Evolutionary conservation across 2,888 invertebrate species (phyloP).

Genomic region (Temnothorax ravouxi): DNA sequence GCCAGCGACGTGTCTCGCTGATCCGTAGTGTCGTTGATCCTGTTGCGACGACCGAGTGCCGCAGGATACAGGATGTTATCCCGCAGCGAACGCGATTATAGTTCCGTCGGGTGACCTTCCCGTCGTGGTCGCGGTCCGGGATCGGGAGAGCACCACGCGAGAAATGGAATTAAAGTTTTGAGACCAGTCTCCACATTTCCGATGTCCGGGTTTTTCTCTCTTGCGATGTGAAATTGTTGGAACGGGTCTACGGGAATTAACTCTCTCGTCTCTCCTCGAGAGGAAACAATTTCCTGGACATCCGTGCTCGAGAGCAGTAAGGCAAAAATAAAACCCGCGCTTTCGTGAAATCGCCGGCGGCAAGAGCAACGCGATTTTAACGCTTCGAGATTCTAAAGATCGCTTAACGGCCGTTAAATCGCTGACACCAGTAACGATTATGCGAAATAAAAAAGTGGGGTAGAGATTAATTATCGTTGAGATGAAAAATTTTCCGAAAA

Average conservation of each 20-base stretch:
- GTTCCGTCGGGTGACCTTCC: not conserved
- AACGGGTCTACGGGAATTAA: conserved; percentile 19
- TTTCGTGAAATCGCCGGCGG: conserved; percentile 16
- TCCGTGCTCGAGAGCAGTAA: conserved; percentile 34
- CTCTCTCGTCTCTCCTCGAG: conserved; percentile 27
- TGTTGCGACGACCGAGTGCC: not conserved
- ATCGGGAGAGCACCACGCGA: not conserved
- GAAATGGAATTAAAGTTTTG: conserved; percentile 43
- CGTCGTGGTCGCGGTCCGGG: not conserved
- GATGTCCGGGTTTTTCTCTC: not conserved
- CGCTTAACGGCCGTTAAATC: conserved; percentile 26
- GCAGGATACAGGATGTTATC: conserved; percentile 3
- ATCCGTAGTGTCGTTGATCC: conserved; percentile 8
- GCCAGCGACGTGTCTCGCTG: not conserved
- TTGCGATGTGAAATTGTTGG: conserved; percentile 30
- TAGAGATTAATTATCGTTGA: conserved; percentile 23
- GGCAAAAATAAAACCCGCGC: conserved; percentile 42
- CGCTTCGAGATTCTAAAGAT: conserved; percentile 21
- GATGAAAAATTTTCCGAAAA: not conserved
- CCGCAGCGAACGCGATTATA: not conserved
- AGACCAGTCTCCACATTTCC: conserved; percentile 3
- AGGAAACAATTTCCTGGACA: conserved; percentile 57
- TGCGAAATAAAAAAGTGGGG: not conserved
- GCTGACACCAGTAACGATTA: not conserved
- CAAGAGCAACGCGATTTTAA: conserved; percentile 13